Conservation (phyloP, 2,888 invertebrate genomes). For the Unio pictorum region DNA sequence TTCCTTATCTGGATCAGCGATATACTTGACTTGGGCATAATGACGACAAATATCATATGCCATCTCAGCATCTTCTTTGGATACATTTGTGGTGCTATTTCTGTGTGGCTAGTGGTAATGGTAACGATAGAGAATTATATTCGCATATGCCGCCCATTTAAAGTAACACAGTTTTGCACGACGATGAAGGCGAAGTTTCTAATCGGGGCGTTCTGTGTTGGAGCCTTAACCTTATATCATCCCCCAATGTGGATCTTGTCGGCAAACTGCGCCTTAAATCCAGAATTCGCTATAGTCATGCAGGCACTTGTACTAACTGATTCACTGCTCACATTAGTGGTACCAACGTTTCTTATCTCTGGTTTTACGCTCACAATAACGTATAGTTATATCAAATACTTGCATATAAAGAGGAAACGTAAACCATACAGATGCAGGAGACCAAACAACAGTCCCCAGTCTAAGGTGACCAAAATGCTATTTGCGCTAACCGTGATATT, state of each 20-base stretch:
- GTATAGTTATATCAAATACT: constrained; percentile 20
- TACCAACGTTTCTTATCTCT: constrained; percentile 16
- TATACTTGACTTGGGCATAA: constrained; percentile 63
- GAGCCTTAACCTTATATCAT: constrained; percentile 28
- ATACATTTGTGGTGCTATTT: constrained; percentile 49
- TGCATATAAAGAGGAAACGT: constrained; percentile 21
- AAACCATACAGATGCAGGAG: constrained; percentile 8
- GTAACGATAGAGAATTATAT: constrained; percentile 21
- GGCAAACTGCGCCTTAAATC: too few relatives aligned
- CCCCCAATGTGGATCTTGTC: constrained; percentile 33
- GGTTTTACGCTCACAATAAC: constrained; percentile 23
- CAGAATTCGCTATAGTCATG: too few relatives aligned
- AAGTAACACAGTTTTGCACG: constrained; percentile 29
- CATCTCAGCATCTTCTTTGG: constrained; percentile 82
- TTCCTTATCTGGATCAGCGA: constrained; percentile 72
- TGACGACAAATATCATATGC: constrained; percentile 75
- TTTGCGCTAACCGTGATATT: constrained; percentile 45
- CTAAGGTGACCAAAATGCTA: constrained; percentile 41
- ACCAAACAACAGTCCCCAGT: constrained; percentile 23
- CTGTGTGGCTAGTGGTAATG: constrained; percentile 21
- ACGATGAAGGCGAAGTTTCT: constrained; percentile 17
- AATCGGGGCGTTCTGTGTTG: constrained; percentile 15
- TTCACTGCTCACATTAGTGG: constrained; percentile 14
- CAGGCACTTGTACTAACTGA: too few relatives aligned
- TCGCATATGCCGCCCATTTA: constrained; percentile 29